A percentile compares a stretch with the other conserved stretches of the same genome.
These are phyloP conservation scores for Sander vitreus DNA, from an alignment of 2,113 vertebrate species.

Conservation along the genomic window DNA sequence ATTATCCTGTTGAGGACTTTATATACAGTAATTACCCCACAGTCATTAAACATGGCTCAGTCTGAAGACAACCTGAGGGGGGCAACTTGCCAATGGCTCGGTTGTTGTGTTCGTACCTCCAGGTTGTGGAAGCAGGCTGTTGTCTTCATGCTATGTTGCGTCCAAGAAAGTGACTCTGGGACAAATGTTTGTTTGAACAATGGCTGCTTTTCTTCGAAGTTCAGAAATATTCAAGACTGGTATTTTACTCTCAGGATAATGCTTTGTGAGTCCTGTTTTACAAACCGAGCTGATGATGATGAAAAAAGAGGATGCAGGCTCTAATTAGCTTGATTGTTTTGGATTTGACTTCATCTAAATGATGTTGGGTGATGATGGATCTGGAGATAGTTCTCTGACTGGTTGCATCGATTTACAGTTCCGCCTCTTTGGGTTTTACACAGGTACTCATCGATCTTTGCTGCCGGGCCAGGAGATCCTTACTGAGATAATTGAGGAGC, in stretches of 20 bases:
- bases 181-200: slow-evolving; percentile 11
- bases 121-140: slow-evolving; percentile 21
- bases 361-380: slow-evolving; percentile 25
- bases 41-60: slow-evolving; percentile 68
- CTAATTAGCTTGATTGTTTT: slow-evolving; percentile 33
- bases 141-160: slow-evolving; percentile 1
- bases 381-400: neutral
- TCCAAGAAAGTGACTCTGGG: slow-evolving; percentile 22
- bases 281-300: neutral
- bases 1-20: slow-evolving; percentile 74
- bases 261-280: slow-evolving; percentile 11
- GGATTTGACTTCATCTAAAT: slow-evolving; percentile 9
- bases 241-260: neutral
- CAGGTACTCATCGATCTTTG: slow-evolving; percentile 45
- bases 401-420: slow-evolving; percentile 47
- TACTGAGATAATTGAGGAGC: slow-evolving; percentile 51
- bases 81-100: slow-evolving; percentile 26
- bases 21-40: slow-evolving; percentile 70
- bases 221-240: neutral
- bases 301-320: slow-evolving; percentile 6
- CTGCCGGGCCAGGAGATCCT: slow-evolving; percentile 28
- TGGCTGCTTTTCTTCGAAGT: neutral
- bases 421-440: slow-evolving; percentile 31
- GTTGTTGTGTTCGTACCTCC: slow-evolving; percentile 16
- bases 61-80: slow-evolving; percentile 56